A percentile compares a stretch with the other conserved stretches of the same genome.
Conservation (phyloP, 2,888 invertebrate species). For the Eucera pruinosa region DNA sequence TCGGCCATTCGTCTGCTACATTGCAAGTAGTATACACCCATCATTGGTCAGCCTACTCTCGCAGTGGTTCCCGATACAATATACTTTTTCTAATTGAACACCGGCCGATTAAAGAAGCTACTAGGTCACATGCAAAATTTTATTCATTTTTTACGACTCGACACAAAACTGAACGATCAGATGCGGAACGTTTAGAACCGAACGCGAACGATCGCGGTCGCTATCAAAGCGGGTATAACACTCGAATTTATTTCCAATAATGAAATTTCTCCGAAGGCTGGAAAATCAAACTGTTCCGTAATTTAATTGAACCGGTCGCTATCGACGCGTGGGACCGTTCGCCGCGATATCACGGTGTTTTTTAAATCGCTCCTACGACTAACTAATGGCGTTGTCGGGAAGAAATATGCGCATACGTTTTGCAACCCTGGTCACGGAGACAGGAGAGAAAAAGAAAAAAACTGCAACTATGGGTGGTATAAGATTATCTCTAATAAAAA, state of each 20-base stretch:
- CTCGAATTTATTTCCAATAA: slow-evolving; percentile 52
- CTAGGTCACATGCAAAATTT: background rate
- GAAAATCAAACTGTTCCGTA: slow-evolving; percentile 46
- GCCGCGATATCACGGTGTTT: slow-evolving; percentile 10
- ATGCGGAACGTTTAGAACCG: slow-evolving; percentile 2
- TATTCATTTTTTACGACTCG: no score
- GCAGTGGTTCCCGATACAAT: no score
- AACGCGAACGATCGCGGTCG: background rate
- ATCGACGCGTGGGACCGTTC: background rate
- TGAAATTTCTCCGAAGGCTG: slow-evolving; percentile 38
- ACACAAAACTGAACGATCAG: no score
- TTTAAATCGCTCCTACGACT: slow-evolving; percentile 28
- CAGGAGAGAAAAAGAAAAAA: background rate
- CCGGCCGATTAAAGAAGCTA: no score
- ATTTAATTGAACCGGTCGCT: slow-evolving; percentile 40
- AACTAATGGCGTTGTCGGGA: slow-evolving; percentile 24
- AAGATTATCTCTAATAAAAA: background rate
- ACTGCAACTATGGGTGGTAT: background rate
- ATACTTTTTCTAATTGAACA: no score
- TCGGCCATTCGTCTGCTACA: no score
- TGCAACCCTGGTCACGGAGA: background rate
- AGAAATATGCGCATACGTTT: slow-evolving; percentile 39
- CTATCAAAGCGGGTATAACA: slow-evolving; percentile 13
- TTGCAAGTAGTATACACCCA: no score
- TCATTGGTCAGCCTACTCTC: no score